Percentiles rank a stretch among this genome's conserved stretches.
These are phyloP conservation scores for Lutjanus erythropterus DNA, from an alignment of 2,113 vertebrate species.

Conservation along the genomic window DNA sequence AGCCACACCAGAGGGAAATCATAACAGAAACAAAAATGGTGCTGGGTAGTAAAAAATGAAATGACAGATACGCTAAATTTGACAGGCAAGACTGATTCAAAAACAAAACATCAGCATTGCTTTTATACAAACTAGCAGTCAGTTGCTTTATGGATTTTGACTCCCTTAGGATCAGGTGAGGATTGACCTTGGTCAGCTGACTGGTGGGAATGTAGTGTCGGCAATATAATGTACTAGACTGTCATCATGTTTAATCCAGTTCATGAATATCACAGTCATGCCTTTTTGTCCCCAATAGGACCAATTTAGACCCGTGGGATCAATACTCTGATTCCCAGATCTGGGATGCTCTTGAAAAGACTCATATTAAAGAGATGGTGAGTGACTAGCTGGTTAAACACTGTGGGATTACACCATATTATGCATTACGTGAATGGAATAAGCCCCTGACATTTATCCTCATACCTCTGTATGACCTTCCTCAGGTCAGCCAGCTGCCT, in stretches of 20 bases:
- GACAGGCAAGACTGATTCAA: not conserved
- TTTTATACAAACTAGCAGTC: constrained; percentile 7
- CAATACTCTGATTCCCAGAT: constrained; percentile 84
- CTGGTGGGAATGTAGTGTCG: not conserved
- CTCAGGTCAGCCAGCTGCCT: constrained; percentile 84
- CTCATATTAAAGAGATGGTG: constrained; percentile 86
- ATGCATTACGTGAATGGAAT: not conserved
- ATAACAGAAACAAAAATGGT: constrained; percentile 29
- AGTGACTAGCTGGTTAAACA: constrained; percentile 33
- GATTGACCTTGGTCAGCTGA: not conserved
- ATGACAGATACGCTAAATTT: not conserved
- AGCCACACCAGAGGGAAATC: not conserved
- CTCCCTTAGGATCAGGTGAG: not conserved
- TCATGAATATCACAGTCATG: not conserved
- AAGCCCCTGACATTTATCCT: not conserved
- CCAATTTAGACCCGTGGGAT: constrained; percentile 86
- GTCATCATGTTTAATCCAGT: constrained; percentile 12
- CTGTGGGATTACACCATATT: not conserved
- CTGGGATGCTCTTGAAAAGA: constrained; percentile 87
- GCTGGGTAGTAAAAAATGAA: constrained; percentile 1
- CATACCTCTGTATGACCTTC: constrained; percentile 8
- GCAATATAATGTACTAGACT: not conserved
- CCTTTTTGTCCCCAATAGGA: constrained; percentile 72
- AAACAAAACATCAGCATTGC: constrained; percentile 13
- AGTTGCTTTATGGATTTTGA: not conserved